Conservation (phyloP, 2,113 vertebrate species). For the Pangasianodon hypophthalmus region DNA sequence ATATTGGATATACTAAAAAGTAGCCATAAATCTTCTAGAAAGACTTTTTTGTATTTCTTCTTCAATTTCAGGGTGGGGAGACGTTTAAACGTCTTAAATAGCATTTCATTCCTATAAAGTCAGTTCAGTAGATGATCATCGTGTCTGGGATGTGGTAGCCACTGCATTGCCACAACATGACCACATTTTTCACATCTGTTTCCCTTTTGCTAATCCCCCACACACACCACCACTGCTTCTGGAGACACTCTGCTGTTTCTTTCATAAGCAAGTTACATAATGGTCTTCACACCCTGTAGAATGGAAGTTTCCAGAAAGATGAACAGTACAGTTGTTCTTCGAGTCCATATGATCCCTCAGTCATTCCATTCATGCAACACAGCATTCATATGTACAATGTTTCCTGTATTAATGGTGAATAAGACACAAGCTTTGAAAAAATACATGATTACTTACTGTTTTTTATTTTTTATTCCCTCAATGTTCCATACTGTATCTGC, state of each 20-base stretch:
- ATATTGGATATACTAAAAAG: neutral
- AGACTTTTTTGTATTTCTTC: neutral
- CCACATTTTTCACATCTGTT: constrained; percentile 21
- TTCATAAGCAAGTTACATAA: neutral
- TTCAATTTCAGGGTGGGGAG: neutral
- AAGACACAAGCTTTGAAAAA: constrained; percentile 20
- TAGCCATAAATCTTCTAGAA: neutral
- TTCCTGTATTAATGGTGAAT: neutral
- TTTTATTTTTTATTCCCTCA: neutral
- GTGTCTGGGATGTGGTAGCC: constrained; percentile 2
- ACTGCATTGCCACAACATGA: constrained; percentile 13
- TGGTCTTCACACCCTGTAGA: constrained; percentile 17
- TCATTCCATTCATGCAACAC: constrained; percentile 22
- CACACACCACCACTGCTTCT: constrained; percentile 13
- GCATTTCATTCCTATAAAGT: constrained; percentile 22
- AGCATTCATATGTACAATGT: neutral
- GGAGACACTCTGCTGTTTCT: constrained; percentile 18
- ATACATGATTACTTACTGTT: neutral
- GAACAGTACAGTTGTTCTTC: neutral
- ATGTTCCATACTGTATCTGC: neutral
- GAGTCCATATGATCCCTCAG: constrained; percentile 13
- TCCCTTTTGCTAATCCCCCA: constrained; percentile 20
- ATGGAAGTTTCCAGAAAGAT: constrained; percentile 36
- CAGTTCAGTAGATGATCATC: neutral
- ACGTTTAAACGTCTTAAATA: neutral